Base-by-base conservation (phyloP, 2,797 vertebrate genomes). In the Netta rufina region DNA sequence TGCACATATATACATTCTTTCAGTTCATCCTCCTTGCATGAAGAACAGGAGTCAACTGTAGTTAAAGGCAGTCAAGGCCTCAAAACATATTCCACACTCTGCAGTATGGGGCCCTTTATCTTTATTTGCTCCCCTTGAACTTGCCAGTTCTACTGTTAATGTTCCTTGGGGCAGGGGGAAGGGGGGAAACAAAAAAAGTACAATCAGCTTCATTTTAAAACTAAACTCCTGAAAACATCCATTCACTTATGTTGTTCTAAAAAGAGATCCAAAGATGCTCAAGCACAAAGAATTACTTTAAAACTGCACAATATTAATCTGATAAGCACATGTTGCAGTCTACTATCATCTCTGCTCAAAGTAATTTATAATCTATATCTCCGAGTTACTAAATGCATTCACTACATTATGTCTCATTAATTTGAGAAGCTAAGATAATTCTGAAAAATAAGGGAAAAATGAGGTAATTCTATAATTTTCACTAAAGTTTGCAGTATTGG, bases 1-100 rank as follows among this genome's bases (percentile, higher is more conserved):
- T 65, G 90, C 87, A 88, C 65, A 90, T 54, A 88, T 71, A 82
- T 86, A 95, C 81, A n/a, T 80, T 93, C 81, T 88, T 91, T 84
- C 60, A 83, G 47, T 81, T 39, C 74, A 56, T 36, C 28, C n/a
- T 93, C 67, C 65, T 64, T 88, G 57, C 39, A 66, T 51, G 28
- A 53, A 64, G 16, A 36, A 45, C 25, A 67, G 76, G 36, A 92
- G 45, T 85, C 49, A 89, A 78, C 33, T 77, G 62, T 36, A 87
- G 22, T 86, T 81, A 74, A 87, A 60, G 39, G 25, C 74, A 81
- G 60, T 58, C 74, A 64, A 70, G 1, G 2, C 57, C 71, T 87
- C 67, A 82, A 84, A 94, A 20, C n/a, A 56, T 4, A 25, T 60
- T 78, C 76, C 93, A 67, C 39, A 67, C 43, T 82, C 81, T 54